These are phyloP conservation scores for Heliothis virescens DNA, from an alignment of 1,140 invertebrate species.

Conservation along the genomic window DNA sequence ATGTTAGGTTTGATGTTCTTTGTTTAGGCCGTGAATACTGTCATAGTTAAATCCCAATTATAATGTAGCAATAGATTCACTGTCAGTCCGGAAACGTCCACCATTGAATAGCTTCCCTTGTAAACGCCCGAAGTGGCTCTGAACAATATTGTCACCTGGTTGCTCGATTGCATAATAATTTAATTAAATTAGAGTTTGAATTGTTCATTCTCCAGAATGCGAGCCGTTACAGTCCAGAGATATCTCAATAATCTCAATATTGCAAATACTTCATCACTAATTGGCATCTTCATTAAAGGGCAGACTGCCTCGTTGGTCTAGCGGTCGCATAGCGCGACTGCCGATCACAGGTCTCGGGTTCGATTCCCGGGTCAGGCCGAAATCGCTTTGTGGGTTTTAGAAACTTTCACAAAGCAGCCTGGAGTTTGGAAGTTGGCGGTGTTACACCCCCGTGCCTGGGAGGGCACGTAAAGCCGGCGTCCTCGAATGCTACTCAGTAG, in stretches of 20 bases:
- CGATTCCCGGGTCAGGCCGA: too few species aligned
- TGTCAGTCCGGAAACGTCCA: slow-evolving; percentile 18
- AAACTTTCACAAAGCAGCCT: too few species aligned
- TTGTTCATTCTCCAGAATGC: not conserved
- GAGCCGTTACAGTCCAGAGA: not conserved
- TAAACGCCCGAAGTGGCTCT: not conserved
- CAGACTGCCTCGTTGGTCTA: too few species aligned
- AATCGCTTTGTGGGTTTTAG: too few species aligned
- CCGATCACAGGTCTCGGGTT: too few species aligned
- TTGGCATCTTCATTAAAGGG: not conserved
- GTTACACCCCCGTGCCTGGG: too few species aligned
- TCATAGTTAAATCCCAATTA: slow-evolving; percentile 18
- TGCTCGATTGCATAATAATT: not conserved
- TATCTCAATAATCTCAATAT: not conserved
- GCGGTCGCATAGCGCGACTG: too few species aligned
- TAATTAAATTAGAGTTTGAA: not conserved
- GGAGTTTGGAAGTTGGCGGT: too few species aligned
- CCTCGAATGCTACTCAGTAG: too few species aligned
- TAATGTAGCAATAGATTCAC: slow-evolving; percentile 22
- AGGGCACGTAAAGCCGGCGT: too few species aligned
- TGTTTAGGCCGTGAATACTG: not conserved
- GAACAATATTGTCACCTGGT: slow-evolving; percentile 19
- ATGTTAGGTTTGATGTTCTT: not conserved
- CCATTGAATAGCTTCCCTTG: slow-evolving; percentile 1
- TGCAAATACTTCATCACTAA: not conserved